phyloP scores from a whole-genome alignment of 2,113 vertebrate genomes.

The Python bivittatus region DNA sequence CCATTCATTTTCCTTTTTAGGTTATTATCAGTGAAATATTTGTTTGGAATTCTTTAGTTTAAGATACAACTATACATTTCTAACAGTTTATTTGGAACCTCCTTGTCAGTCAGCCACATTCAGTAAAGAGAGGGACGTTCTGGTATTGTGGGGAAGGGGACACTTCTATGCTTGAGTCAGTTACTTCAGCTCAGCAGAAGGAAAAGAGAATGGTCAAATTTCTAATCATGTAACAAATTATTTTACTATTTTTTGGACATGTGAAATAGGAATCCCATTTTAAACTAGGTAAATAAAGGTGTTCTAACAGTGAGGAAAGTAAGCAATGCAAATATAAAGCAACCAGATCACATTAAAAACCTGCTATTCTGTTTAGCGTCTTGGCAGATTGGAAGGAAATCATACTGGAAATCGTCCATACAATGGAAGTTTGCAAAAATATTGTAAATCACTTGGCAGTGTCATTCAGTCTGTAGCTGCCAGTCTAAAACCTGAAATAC shows the following conservation, averaged over 20 bases:
- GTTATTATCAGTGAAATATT: not conserved
- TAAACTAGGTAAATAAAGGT: constrained; percentile 12
- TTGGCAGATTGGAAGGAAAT: not conserved
- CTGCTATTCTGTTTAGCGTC: not conserved
- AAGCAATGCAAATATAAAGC: not conserved
- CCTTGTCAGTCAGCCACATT: not conserved
- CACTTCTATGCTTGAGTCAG: not conserved
- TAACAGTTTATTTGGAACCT: not conserved
- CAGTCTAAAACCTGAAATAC: not conserved
- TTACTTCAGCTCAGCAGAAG: not conserved
- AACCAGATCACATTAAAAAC: not conserved
- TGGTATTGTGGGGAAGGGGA: not conserved
- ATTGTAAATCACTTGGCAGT: not conserved
- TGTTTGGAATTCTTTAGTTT: constrained; percentile 17
- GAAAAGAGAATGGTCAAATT: constrained; percentile 9
- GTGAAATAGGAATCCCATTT: not conserved
- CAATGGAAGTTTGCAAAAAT: not conserved
- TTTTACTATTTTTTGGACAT: not conserved
- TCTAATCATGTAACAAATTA: constrained; percentile 16
- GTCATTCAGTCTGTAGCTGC: not conserved
- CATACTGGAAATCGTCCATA: not conserved
- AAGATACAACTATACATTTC: constrained; percentile 15
- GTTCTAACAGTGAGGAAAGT: not conserved
- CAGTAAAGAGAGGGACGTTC: constrained; percentile 1
- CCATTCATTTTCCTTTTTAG: not conserved